phyloP scores from a whole-genome alignment of 2,888 invertebrate genomes.

The Zele albiditarsus region DNA sequence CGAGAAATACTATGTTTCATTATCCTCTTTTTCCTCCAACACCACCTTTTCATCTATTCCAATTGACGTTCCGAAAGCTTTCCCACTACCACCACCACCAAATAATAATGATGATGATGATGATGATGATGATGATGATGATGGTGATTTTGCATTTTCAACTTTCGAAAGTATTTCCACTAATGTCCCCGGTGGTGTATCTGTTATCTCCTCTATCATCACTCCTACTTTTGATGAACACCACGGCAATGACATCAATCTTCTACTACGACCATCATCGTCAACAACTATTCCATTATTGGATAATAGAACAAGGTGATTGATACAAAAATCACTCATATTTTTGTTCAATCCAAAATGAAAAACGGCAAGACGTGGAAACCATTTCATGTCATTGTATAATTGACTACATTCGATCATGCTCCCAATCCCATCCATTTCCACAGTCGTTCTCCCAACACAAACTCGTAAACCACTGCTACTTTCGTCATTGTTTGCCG shows the following conservation, averaged over 20 bases:
- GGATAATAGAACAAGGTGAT: not conserved
- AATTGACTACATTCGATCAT: slow-evolving; percentile 10
- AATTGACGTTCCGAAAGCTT: not conserved
- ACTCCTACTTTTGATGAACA: slow-evolving; percentile 51
- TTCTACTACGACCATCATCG: not conserved
- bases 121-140: not conserved
- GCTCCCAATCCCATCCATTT: not conserved
- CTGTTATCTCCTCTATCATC: slow-evolving; percentile 65
- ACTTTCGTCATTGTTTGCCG: not conserved
- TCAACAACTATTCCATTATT: not conserved
- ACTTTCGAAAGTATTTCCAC: not conserved
- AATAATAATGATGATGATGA: not conserved
- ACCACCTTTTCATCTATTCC: not conserved
- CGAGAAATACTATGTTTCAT: not conserved
- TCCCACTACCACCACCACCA: not conserved
- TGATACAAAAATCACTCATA: not conserved
- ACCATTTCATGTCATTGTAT: slow-evolving; percentile 6
- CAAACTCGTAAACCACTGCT: not conserved
- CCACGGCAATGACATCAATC: not conserved
- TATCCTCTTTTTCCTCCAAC: slow-evolving; percentile 23
- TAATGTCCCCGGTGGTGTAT: not conserved
- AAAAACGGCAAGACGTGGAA: slow-evolving; percentile 39
- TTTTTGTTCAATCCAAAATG: slow-evolving; percentile 36
- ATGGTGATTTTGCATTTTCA: not conserved
- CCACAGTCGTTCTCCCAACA: not conserved